Base-by-base conservation (phyloP, 2,888 invertebrate genomes). In the Chydorus sphaericus region DNA sequence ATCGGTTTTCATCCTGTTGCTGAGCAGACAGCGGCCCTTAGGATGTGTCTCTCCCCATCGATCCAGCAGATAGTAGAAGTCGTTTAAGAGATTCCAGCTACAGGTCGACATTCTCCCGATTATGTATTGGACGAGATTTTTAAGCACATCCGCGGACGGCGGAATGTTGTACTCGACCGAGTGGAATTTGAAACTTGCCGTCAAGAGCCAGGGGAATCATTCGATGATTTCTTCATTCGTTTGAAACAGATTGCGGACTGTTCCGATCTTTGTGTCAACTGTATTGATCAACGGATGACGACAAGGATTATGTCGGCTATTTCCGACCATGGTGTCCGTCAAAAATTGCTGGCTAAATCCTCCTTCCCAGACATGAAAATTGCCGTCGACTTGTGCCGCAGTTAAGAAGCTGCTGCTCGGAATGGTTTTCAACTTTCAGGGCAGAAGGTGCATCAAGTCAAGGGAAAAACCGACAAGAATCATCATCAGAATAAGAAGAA, bases 161-260 rank as follows among this genome's bases (percentile, higher is more conserved):
- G 54, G 11, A 44, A 44, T 36, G 48, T 55, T n/a, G 55, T 48
- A 11, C 20, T 55, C 2, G 44, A 55, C 30, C 55, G 48, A 14
- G 33, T 55, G n/a, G 48, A 48, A 11, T 48, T 55, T 23, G 31
- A 55, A 31, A 33, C 48, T 48, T 55, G 44, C 18, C 44, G 48
- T 16, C 55, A 55, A 20, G 30, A 36, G 7, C 16, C 18, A 11
- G 8, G n/a, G 10, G 55, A 26, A 30, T 20, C 55, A 18, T 55
- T 55, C 31, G 55, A 48, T 30, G 48, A 55, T 7, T 55, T 29
- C 31, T 55, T 48, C 28, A 55, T 48, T 48, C 30, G 48, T 4
- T 8, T 55, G 18, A 16, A 31, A n/a, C 28, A 33, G 10, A 30
- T 55, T 1, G 55, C 55, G 7, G 39, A 20, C 8, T 44, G 16